phyloP scores from a whole-genome alignment of 2,888 invertebrate genomes.

The Bruchidius siliquastri region DNA sequence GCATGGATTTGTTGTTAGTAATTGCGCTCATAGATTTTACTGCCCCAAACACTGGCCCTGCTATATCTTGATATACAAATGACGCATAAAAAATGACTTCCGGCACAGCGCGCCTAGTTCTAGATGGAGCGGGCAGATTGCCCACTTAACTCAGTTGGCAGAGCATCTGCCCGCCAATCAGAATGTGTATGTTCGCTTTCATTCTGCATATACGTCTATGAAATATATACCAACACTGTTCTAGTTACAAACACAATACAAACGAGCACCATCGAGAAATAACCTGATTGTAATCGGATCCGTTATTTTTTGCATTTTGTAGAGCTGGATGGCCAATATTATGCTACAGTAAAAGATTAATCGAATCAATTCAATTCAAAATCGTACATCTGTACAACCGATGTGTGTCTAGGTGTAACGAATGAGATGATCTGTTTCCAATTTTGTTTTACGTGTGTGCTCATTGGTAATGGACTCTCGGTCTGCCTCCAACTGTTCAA shows the following conservation, averaged over 20 bases:
- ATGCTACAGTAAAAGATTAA: slow-evolving; percentile 22
- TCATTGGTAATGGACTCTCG: neutral
- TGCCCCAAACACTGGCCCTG: too few relatives aligned
- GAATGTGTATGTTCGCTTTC: too few relatives aligned
- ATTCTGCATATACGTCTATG: neutral
- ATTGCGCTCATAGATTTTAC: too few relatives aligned
- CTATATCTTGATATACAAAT: too few relatives aligned
- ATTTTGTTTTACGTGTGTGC: neutral
- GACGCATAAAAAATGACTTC: too few relatives aligned
- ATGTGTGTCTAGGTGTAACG: neutral
- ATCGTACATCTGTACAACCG: neutral
- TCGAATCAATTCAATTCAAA: slow-evolving; percentile 1
- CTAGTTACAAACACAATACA: slow-evolving; percentile 24
- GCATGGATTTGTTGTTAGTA: too few relatives aligned
- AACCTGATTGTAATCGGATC: slow-evolving; percentile 26
- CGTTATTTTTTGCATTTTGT: slow-evolving; percentile 24
- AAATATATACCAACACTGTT: neutral
- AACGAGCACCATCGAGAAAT: slow-evolving; percentile 25
- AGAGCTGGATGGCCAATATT: slow-evolving; percentile 25
- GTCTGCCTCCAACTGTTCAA: neutral
- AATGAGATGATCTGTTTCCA: neutral
- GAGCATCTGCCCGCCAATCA: too few relatives aligned
- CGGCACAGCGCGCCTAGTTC: too few relatives aligned
- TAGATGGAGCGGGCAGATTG: too few relatives aligned
- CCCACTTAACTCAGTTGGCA: too few relatives aligned